Percentiles rank a stretch among this genome's conserved stretches.
These are phyloP conservation scores for Tryphoninae sp. DNA, from an alignment of 2,888 invertebrate species.

Conservation along the genomic window DNA sequence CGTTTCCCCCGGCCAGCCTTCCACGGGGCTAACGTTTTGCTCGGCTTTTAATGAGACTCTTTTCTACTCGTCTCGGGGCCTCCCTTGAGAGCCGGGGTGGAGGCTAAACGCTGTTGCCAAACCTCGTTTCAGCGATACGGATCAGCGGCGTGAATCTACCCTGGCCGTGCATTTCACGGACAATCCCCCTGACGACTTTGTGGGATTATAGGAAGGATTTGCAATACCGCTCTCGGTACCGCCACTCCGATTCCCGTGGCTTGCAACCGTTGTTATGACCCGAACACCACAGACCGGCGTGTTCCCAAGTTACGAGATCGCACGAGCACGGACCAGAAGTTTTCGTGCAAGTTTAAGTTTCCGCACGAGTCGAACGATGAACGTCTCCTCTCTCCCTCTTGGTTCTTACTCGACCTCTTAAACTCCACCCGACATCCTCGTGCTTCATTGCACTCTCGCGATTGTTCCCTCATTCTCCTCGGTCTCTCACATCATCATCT, in stretches of 20 bases:
- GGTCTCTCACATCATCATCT: constrained; percentile 22
- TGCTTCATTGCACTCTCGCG: constrained; percentile 46
- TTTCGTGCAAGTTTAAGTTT: constrained; percentile 62
- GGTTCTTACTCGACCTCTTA: constrained; percentile 20
- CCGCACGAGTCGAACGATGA: constrained; percentile 21
- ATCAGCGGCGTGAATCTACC: constrained; percentile 72
- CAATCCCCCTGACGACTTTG: constrained; percentile 56
- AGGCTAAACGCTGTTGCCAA: constrained; percentile 79
- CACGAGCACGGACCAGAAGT: constrained; percentile 52
- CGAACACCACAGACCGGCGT: constrained; percentile 44
- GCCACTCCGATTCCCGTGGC: constrained; percentile 53
- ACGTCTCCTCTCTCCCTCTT: constrained; percentile 20
- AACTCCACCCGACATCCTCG: constrained; percentile 7
- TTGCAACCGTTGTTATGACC: constrained; percentile 40
- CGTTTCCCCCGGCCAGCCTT: constrained; percentile 50
- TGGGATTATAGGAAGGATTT: constrained; percentile 49
- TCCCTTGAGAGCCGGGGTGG: constrained; percentile 52
- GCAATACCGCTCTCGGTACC: constrained; percentile 58
- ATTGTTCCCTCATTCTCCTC: constrained; percentile 36
- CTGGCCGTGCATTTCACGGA: constrained; percentile 62
- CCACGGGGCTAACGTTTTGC: constrained; percentile 73
- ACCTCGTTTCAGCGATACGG: constrained; percentile 80
- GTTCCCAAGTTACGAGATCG: constrained; percentile 60
- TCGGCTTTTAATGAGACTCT: constrained; percentile 78
- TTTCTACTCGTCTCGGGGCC: constrained; percentile 72